phyloP scores from a whole-genome alignment of 2,113 vertebrate species.

The Epinephelus cyanopodus region DNA sequence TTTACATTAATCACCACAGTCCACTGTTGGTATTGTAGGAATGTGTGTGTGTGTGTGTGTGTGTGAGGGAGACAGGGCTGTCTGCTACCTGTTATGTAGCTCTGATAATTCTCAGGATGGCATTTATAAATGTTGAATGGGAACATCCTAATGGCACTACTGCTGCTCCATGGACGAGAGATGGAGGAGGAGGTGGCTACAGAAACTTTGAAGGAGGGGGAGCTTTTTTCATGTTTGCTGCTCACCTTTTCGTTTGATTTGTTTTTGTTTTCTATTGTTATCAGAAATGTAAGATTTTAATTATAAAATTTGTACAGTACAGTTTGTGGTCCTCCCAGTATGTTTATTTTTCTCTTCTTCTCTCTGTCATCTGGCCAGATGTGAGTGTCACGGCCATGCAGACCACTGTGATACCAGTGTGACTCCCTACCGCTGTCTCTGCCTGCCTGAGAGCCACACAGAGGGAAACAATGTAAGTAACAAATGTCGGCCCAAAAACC shows the following conservation, averaged over 20 bases:
- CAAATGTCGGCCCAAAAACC: neutral
- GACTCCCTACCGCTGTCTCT: conserved; percentile 88
- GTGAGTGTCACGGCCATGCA: conserved; percentile 92
- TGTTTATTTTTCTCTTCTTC: neutral
- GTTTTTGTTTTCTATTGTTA: neutral
- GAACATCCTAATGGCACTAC: conserved; percentile 68
- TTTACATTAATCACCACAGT: neutral
- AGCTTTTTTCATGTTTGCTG: neutral
- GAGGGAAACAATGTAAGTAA: conserved; percentile 91
- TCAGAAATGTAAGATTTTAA: neutral
- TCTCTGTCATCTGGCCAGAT: conserved; percentile 81
- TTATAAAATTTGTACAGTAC: neutral
- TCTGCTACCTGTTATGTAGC: conserved; percentile 73
- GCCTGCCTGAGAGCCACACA: conserved; percentile 88
- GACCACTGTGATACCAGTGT: conserved; percentile 84
- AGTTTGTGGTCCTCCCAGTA: neutral
- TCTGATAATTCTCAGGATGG: conserved; percentile 80
- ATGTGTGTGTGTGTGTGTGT: neutral
- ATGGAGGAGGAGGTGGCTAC: conserved; percentile 4
- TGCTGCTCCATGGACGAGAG: conserved; percentile 24
- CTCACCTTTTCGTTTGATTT: conserved; percentile 9
- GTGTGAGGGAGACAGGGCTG: conserved; percentile 59
- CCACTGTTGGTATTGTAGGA: neutral
- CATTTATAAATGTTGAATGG: conserved; percentile 84
- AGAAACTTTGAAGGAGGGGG: conserved; percentile 1